phyloP scores from a whole-genome alignment of 2,797 vertebrate genomes.

The Gymnodraco acuticeps region DNA sequence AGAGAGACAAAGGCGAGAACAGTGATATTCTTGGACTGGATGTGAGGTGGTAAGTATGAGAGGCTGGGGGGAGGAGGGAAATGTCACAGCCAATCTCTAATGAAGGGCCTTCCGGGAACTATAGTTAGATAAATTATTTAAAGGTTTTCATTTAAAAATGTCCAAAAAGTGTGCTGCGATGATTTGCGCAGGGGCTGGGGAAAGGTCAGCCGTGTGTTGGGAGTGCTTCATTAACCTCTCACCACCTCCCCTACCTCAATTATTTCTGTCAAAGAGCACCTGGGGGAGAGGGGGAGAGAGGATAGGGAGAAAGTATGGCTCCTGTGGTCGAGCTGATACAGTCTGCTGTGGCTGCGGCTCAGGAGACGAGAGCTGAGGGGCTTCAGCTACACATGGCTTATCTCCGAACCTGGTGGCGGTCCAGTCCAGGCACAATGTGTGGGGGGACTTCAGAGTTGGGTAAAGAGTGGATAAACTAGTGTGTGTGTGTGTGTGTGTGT shows the following conservation, averaged over 20 bases:
- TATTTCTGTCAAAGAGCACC: slow-evolving; percentile 84
- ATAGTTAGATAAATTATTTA: slow-evolving; percentile 90
- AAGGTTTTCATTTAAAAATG: slow-evolving; percentile 89
- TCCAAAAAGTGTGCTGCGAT: slow-evolving; percentile 83
- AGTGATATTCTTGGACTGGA: slow-evolving; percentile 82
- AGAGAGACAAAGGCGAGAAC: slow-evolving; percentile 69
- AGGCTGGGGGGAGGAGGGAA: slow-evolving; percentile 70
- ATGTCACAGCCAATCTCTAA: slow-evolving; percentile 86
- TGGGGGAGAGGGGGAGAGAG: slow-evolving; percentile 36
- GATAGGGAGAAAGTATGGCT: slow-evolving; percentile 52
- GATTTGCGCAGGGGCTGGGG: slow-evolving; percentile 80
- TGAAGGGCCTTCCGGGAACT: slow-evolving; percentile 85
- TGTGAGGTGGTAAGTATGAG: slow-evolving; percentile 73
- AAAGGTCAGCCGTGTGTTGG: slow-evolving; percentile 86
- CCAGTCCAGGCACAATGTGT: slow-evolving; percentile 73
- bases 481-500: slow-evolving; percentile 17
- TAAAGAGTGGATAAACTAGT: slow-evolving; percentile 52
- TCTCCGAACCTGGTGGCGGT: slow-evolving; percentile 74
- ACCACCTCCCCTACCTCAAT: slow-evolving; percentile 82
- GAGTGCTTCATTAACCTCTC: slow-evolving; percentile 89
- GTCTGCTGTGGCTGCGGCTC: slow-evolving; percentile 54
- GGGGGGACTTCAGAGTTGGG: slow-evolving; percentile 56
- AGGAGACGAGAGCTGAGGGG: slow-evolving; percentile 65
- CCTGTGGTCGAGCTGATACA: slow-evolving; percentile 74
- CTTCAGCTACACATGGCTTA: slow-evolving; percentile 61